Conservation (phyloP, 2,888 invertebrate genomes). For the Petrolisthes manimaculis region DNA sequence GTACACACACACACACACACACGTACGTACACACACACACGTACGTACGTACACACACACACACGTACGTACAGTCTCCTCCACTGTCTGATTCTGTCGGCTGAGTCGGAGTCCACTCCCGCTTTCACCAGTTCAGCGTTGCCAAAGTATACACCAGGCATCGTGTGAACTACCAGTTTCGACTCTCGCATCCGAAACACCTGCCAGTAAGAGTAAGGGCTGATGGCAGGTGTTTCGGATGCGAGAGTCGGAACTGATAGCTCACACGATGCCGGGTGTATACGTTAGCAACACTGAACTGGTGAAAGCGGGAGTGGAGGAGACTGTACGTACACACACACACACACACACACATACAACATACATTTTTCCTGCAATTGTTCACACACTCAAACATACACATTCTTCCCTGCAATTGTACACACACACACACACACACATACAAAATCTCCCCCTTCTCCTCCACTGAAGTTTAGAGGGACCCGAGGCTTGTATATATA, state of each 20-base stretch:
- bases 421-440: conserved; percentile 9
- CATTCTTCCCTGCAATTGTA: background rate
- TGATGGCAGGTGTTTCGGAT: too few species aligned
- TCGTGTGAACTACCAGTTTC: too few species aligned
- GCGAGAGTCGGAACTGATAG: too few species aligned
- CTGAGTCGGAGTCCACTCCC: too few species aligned
- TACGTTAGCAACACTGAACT: too few species aligned
- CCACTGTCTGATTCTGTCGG: background rate
- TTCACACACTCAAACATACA: conserved; percentile 2
- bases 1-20: background rate
- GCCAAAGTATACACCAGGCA: too few species aligned
- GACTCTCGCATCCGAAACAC: too few species aligned
- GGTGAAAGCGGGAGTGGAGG: too few species aligned
- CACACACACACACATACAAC: background rate
- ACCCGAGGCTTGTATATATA: background rate
- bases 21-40: conserved; percentile 1
- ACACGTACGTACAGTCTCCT: background rate
- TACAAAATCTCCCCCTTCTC: background rate
- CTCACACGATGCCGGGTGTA: too few species aligned
- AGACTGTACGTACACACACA: conserved; percentile 7
- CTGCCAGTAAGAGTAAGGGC: too few species aligned
- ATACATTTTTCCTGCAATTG: background rate
- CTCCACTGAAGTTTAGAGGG: background rate
- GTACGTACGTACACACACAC: conserved; percentile 1
- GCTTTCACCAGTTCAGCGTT: too few species aligned